Percentiles rank a stretch among this genome's conserved stretches.
These are phyloP conservation scores for Halcyon badia DNA, from an alignment of 2,797 vertebrate species.

Conservation along the genomic window DNA sequence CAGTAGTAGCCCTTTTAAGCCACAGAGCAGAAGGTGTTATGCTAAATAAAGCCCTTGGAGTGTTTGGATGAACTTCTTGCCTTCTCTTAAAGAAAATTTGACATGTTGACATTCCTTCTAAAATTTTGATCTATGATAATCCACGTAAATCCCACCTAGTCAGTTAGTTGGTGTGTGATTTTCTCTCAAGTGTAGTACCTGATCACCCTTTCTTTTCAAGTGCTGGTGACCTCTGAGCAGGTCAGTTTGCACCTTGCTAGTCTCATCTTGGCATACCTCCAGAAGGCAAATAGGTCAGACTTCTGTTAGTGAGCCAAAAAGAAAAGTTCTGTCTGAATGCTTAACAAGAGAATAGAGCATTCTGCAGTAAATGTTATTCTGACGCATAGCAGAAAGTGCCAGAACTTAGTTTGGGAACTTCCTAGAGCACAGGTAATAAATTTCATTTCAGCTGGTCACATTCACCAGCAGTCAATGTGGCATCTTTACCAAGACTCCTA, in stretches of 20 bases:
- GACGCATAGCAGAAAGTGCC: constrained; percentile 26
- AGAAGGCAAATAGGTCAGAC: constrained; percentile 63
- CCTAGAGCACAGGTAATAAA: constrained; percentile 18
- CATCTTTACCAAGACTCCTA: not conserved
- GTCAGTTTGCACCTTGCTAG: constrained; percentile 67
- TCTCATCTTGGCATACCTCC: constrained; percentile 62
- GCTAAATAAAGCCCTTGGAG: constrained; percentile 71
- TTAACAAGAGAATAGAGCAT: constrained; percentile 29
- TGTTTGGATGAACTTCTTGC: constrained; percentile 68
- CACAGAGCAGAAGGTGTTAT: constrained; percentile 67
- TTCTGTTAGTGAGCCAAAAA: constrained; percentile 61
- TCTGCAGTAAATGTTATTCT: constrained; percentile 56
- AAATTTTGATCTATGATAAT: constrained; percentile 75
- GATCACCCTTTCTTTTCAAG: constrained; percentile 64
- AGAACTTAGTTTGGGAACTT: constrained; percentile 61
- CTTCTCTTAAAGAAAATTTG: constrained; percentile 70
- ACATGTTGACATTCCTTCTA: constrained; percentile 72
- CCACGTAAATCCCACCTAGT: constrained; percentile 72
- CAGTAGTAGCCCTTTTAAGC: constrained; percentile 56
- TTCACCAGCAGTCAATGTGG: constrained; percentile 9
- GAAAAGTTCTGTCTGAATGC: constrained; percentile 54
- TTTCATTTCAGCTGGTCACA: constrained; percentile 35
- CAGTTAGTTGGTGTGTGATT: constrained; percentile 49
- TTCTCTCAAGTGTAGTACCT: constrained; percentile 51
- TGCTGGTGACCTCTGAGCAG: constrained; percentile 61